Evolutionary conservation across 1,140 invertebrate species (phyloP), one percentile per base, ranked within the genome.

Genomic region (Geopemphigus sp.): DNA sequence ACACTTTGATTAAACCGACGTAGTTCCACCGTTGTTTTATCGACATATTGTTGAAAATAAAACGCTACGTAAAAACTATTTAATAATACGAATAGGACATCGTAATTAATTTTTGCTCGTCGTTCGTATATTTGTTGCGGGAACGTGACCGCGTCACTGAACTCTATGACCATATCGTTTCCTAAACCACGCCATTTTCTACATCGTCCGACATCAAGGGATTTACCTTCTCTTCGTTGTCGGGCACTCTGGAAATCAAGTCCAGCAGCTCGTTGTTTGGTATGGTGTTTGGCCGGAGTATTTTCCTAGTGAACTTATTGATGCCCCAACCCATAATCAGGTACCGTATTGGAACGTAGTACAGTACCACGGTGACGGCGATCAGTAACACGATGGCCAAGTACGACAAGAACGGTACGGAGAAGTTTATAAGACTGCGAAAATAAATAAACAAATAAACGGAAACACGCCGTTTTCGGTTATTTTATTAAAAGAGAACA

Each of bases 191-290:
- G 3, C 3, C 8, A 4, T 39, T 39, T 39, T 39, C 32, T 39
- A 50, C 47, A 50, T 11, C 47, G 12, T 8, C 47, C 10, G 11
- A 50, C 47, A 10, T 8, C 3, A 39, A 12, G 5, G 5, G 11
- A 53, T 81, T 92, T 86, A 94, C 92, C 86, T 97, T 87, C 87
- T 95, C 93, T 86, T 95, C 94, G 85, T 98, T 94, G 85, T 97
- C 96, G 26, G 97, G 97, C 76, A 99, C 95, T 82, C 98, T 88
- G 0, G 96, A 97, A 80, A 99, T 87, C 83, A 98, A 92, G 87
- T 99, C 97, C 80, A 99, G 86, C 24, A 99, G 86, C 89, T 99
- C 98, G 87, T 99, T 99, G 85, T 99, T 99, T 19, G 95, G 94
- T 86, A 98, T 93, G 19, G 94, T 93, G 86, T 98, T 92, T 17